Evolutionary conservation across 1,140 invertebrate genomes (phyloP).

Genomic region (Drosophila orena): DNA sequence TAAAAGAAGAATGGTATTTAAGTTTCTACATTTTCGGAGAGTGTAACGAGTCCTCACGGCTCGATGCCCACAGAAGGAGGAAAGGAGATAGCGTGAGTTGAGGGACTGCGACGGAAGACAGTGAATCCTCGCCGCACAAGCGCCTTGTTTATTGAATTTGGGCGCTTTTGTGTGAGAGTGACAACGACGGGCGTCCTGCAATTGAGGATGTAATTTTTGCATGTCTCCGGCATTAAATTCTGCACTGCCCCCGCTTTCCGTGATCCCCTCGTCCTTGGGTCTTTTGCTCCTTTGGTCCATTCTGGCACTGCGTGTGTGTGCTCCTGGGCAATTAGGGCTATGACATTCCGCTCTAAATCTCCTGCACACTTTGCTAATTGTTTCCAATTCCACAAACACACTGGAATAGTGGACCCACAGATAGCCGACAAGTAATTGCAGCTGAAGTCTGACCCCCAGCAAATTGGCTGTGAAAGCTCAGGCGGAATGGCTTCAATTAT

Average conservation of each 20-base stretch:
- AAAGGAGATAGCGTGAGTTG: background rate
- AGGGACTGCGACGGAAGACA: slow-evolving; percentile 9
- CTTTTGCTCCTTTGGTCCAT: background rate
- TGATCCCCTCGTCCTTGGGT: background rate
- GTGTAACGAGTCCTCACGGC: slow-evolving; percentile 25
- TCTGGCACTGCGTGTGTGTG: slow-evolving; percentile 24
- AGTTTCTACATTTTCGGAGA: background rate
- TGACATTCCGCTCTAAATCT: slow-evolving; percentile 82
- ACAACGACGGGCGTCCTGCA: slow-evolving; percentile 53
- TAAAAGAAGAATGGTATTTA: no score
- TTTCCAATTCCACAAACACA: slow-evolving; percentile 72
- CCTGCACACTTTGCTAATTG: slow-evolving; percentile 79
- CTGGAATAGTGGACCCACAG: slow-evolving; percentile 3
- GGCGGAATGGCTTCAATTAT: slow-evolving; percentile 48
- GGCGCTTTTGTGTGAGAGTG: slow-evolving; percentile 52
- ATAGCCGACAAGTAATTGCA: slow-evolving; percentile 66
- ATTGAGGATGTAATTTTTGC: slow-evolving; percentile 81
- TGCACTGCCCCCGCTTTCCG: slow-evolving; percentile 22
- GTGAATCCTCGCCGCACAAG: slow-evolving; percentile 62
- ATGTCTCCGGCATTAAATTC: slow-evolving; percentile 81
- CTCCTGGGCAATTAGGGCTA: slow-evolving; percentile 73
- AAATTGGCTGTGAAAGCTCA: slow-evolving; percentile 61
- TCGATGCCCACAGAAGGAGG: slow-evolving; percentile 34
- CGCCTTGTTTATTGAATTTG: slow-evolving; percentile 80
- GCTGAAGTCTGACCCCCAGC: slow-evolving; percentile 48